Evolutionary conservation across 2,888 invertebrate species (phyloP).

Genomic region (Polymixis flavicincta): DNA sequence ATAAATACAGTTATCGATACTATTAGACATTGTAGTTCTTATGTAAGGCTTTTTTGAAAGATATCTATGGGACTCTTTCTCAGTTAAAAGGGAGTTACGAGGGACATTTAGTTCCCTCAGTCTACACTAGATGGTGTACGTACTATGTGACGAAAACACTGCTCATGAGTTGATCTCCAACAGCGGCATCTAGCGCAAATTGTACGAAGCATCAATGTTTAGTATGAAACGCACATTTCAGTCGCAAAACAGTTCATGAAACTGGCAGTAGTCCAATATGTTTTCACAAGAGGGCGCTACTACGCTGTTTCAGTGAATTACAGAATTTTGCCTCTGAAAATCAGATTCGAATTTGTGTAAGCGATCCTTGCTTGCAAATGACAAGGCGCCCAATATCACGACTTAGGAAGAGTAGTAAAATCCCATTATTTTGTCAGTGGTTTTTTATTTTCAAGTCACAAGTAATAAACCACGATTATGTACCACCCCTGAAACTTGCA

Average conservation of each 20-base stretch:
- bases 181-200: conserved; percentile 58
- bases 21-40: background rate
- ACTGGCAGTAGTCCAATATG: conserved; percentile 34
- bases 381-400: background rate
- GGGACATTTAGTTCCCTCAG: conserved; percentile 7
- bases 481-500: no score
- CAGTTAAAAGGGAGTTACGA: no score
- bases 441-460: background rate
- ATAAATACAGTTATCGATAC: background rate
- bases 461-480: background rate
- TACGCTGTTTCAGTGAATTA: conserved; percentile 1
- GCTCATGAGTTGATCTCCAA: conserved; percentile 28
- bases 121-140: conserved; percentile 29
- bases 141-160: background rate
- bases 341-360: background rate
- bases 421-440: background rate
- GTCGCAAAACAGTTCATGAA: conserved; percentile 31
- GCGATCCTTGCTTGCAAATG: background rate
- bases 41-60: background rate
- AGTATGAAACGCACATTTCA: conserved; percentile 27
- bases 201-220: conserved; percentile 15
- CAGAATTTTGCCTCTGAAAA: background rate
- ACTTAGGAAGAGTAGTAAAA: no score
- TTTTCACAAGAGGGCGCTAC: conserved; percentile 55
- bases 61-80: background rate